Evolutionary conservation across 2,797 vertebrate species (phyloP).

Genomic region (Sebastiscus albofasciatus): DNA sequence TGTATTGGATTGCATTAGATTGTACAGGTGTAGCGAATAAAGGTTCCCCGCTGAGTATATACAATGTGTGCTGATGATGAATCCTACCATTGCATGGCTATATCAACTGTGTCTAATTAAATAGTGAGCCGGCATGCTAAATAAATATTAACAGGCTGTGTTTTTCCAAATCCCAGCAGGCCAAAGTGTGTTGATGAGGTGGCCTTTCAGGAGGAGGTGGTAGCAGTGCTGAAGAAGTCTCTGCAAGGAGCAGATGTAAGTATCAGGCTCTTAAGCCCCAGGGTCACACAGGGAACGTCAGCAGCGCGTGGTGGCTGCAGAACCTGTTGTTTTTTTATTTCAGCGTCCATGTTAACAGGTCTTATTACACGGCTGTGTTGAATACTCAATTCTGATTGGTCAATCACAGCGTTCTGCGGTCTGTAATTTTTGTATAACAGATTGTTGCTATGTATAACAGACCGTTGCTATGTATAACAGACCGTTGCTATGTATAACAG

Average conservation of each 20-base stretch:
- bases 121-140: background rate
- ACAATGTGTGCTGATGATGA: background rate
- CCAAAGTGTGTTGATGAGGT: conserved; percentile 96
- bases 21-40: background rate
- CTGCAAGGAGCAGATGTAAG: conserved; percentile 97
- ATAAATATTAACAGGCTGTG: background rate
- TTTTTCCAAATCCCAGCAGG: conserved; percentile 79
- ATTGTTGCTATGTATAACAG: too few relatives aligned
- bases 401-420: too few relatives aligned
- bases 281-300: too few relatives aligned
- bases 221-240: conserved; percentile 95
- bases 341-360: too few relatives aligned
- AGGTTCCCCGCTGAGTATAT: background rate
- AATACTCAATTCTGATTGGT: too few relatives aligned
- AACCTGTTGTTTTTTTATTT: too few relatives aligned
- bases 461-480: too few relatives aligned
- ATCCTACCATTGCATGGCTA: background rate
- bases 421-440: too few relatives aligned
- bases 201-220: conserved; percentile 97
- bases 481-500: too few relatives aligned
- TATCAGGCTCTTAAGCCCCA: conserved; percentile 33
- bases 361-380: too few relatives aligned
- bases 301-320: too few relatives aligned
- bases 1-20: background rate
- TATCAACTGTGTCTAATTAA: background rate